Evolutionary conservation across 2,113 vertebrate genomes (phyloP).

Genomic region (Peucedramus taeniatus): DNA sequence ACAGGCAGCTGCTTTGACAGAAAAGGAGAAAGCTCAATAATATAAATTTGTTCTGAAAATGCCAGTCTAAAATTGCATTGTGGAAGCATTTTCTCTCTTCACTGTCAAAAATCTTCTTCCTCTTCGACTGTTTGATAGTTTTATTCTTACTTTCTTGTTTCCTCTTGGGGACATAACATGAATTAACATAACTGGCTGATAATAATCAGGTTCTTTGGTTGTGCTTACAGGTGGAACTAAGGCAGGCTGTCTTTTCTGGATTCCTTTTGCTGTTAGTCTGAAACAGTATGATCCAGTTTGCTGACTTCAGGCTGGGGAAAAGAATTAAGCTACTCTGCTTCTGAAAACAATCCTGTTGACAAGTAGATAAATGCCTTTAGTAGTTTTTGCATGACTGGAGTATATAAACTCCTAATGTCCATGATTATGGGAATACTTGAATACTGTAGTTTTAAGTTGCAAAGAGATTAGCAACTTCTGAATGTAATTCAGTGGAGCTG

Average conservation of each 20-base stretch:
- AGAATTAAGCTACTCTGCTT: neutral
- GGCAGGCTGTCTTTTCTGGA: neutral
- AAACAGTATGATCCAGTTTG: neutral
- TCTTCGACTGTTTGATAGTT: neutral
- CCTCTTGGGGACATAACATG: neutral
- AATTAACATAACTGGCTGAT: neutral
- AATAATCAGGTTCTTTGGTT: neutral
- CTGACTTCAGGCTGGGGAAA: neutral
- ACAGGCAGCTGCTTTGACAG: neutral
- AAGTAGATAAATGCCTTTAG: neutral
- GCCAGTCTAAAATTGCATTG: neutral
- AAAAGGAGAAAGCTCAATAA: neutral
- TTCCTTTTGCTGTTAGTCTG: neutral
- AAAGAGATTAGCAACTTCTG: neutral
- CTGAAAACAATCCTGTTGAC: neutral
- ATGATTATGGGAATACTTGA: neutral
- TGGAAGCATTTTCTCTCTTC: neutral
- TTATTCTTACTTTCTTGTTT: neutral
- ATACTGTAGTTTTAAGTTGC: neutral
- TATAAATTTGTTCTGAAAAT: neutral
- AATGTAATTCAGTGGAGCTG: neutral
- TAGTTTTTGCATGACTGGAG: neutral
- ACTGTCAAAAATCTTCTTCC: neutral
- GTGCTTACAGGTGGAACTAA: neutral
- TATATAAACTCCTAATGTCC: neutral